Conservation (phyloP, 2,888 invertebrate genomes). For the Ceratothoa steindachneri region DNA sequence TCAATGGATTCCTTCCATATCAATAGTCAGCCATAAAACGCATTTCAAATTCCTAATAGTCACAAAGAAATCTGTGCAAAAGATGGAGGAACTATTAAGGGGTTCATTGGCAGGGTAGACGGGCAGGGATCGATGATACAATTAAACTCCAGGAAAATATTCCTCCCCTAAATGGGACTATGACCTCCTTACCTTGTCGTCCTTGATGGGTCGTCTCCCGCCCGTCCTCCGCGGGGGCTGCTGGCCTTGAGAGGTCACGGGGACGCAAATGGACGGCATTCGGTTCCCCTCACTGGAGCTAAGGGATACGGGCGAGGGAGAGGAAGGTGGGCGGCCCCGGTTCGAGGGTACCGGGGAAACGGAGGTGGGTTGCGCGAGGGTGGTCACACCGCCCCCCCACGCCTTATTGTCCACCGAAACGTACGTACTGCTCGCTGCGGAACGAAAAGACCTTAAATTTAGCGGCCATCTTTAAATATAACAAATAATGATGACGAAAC, state of each 20-base stretch:
- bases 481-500: neutral
- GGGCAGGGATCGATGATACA: too few species aligned
- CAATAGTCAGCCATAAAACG: too few species aligned
- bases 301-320: slow-evolving; percentile 2
- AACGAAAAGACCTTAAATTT: neutral
- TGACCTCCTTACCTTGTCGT: slow-evolving; percentile 57
- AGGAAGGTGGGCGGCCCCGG: slow-evolving; percentile 9
- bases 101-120: too few species aligned
- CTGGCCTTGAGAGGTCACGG: slow-evolving; percentile 5
- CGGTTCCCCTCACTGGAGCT: slow-evolving; percentile 15
- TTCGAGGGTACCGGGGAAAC: neutral
- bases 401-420: slow-evolving; percentile 45
- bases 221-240: slow-evolving; percentile 56
- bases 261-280: slow-evolving; percentile 6
- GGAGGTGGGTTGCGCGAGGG: slow-evolving; percentile 21
- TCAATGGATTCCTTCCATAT: too few species aligned
- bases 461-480: neutral
- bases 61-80: too few species aligned
- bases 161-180: too few species aligned
- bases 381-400: slow-evolving; percentile 42
- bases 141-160: too few species aligned
- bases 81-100: too few species aligned
- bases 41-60: too few species aligned
- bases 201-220: slow-evolving; percentile 73
- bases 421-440: slow-evolving; percentile 24